Percentiles rank a stretch among this genome's conserved stretches.
phyloP scores from a whole-genome alignment of 2,888 invertebrate species.

The Erpobdella octoculata region DNA sequence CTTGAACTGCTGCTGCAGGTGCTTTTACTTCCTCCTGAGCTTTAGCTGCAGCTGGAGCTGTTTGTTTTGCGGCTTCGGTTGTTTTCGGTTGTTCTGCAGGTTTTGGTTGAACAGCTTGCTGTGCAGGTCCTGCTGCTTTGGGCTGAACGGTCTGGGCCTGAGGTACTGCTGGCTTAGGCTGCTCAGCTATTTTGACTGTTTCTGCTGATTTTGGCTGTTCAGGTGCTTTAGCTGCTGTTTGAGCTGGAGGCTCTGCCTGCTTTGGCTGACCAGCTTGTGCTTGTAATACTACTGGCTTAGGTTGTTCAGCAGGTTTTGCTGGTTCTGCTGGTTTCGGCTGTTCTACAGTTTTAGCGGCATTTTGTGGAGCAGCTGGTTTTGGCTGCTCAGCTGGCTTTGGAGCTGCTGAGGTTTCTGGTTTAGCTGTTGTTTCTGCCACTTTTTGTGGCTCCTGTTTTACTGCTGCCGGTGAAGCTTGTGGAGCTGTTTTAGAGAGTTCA shows the following conservation, averaged over 20 bases:
- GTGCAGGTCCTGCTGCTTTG: constrained; percentile 21
- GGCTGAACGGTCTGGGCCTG: neutral
- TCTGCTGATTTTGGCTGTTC: neutral
- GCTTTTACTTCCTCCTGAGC: constrained; percentile 5
- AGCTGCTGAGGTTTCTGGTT: neutral
- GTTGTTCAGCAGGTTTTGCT: neutral
- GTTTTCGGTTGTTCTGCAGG: constrained; percentile 4
- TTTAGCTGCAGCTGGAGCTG: neutral
- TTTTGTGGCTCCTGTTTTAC: neutral
- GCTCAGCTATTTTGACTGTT: constrained; percentile 18
- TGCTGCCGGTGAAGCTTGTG: constrained; percentile 1
- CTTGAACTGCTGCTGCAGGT: constrained; percentile 2
- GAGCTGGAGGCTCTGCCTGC: neutral
- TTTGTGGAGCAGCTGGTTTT: neutral
- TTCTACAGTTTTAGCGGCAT: neutral
- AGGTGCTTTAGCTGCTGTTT: constrained; percentile 6
- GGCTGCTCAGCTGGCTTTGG: constrained; percentile 16
- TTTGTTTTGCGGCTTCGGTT: neutral
- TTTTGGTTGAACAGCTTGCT: neutral
- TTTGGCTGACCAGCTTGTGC: neutral
- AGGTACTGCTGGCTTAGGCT: neutral
- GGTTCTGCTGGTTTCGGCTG: constrained; percentile 11
- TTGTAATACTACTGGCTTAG: neutral
- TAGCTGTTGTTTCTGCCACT: constrained; percentile 6
- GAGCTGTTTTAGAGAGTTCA: neutral